These are phyloP conservation scores for Nothoprocta perdicaria DNA, from an alignment of 2,113 vertebrate genomes.

Conservation along the genomic window DNA sequence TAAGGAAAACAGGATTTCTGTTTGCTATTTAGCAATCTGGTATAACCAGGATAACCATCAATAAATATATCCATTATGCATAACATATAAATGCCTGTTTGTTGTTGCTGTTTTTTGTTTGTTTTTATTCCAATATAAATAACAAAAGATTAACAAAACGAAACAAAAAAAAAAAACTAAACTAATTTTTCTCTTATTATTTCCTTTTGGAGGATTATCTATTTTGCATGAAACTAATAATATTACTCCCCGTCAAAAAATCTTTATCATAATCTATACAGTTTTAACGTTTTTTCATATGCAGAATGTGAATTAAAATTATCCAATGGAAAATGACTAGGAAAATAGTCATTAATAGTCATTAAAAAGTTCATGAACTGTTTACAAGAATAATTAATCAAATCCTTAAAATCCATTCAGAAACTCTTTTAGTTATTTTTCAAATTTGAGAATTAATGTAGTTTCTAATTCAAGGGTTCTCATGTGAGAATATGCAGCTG, in stretches of 20 bases:
- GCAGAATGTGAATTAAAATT: not conserved
- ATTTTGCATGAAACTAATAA: not conserved
- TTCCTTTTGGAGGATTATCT: not conserved
- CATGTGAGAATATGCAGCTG: not conserved
- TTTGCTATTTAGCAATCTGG: not conserved
- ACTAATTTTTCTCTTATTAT: not conserved
- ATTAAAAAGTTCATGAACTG: not conserved
- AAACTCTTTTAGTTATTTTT: not conserved
- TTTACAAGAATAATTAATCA: not conserved
- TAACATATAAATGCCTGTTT: too few species aligned
- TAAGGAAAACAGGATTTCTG: not conserved
- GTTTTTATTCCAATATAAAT: not conserved
- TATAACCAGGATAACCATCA: not conserved
- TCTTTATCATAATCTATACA: not conserved
- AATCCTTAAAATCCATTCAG: not conserved
- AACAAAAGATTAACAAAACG: not conserved
- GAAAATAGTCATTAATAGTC: not conserved
- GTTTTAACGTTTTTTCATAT: not conserved
- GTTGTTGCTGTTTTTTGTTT: not conserved
- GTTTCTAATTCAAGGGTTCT: constrained; percentile 1
- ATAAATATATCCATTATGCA: too few species aligned
- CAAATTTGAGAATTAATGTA: constrained; percentile 1
- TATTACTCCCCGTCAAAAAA: not conserved
- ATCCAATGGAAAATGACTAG: not conserved
- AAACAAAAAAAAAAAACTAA: not conserved